Evolutionary conservation across 1,140 invertebrate species (phyloP), one percentile per base, ranked within the genome.

Genomic region (Mactra quadrangularis): DNA sequence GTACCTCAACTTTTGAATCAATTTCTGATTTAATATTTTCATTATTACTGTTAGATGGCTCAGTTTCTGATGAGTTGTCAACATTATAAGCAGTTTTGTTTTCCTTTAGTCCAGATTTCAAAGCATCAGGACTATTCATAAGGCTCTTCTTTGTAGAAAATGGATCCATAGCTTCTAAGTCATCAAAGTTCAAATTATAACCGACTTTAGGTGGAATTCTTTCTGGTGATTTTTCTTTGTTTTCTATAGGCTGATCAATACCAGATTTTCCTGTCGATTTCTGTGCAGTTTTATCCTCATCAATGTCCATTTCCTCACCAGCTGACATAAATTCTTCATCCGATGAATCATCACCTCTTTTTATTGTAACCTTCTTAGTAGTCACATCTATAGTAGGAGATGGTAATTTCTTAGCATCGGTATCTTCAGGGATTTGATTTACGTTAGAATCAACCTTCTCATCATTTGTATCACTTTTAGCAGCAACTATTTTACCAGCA

Each of bases 261-360:
- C 19, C 13, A 19, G 35, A 19, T 19, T 50, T 27, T n/a, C 13
- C 53, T 4, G 15, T 3, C 22, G 9, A 15, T 50, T 81, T 70
- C 19, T n/a, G n/a, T n/a, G 64, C 33, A 15, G 66, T 62, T 53
- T 33, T 25, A 15, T 22, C 22, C 22, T 45, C 55, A 82, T 72
- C 57, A 35, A 74, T 59, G 22, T 72, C 79, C 66, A 82, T 82
- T 2, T 60, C 68, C 25, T 82, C 70, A 64, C 52, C 79, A 60
- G 79, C 66, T 52, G 79, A 82, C 70, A 82, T 62, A 27, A 74
- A 82, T 55, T 72, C 70, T n/a, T 72, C 70, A 60, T 72, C 79
- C 15, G 53, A 50, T 52, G 53, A 59, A 22, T 55, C 72, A 41
- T 47, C 72, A 4, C 41, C 57, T 3, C 22, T 41, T 19, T 62